A percentile compares a stretch with the other conserved stretches of the same genome.
Conservation (phyloP, 2,113 vertebrate species). For the Aythya baeri region DNA sequence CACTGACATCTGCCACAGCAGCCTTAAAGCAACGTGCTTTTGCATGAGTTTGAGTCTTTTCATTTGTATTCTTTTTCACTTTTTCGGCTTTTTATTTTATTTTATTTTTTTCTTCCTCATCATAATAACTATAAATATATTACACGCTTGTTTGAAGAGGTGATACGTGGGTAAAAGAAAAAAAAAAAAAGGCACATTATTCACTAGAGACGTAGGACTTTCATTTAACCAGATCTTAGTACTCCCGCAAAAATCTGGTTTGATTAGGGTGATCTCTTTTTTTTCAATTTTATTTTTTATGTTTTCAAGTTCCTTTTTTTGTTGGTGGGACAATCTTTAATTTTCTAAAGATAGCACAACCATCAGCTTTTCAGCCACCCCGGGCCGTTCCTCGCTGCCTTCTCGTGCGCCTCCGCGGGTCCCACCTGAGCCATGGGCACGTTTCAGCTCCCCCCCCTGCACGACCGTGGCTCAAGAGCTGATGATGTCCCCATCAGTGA, state of each 20-base stretch:
- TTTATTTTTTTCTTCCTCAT: neutral
- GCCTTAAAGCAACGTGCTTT: constrained; percentile 39
- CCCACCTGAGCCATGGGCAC: too few species aligned
- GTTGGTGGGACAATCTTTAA: constrained; percentile 78
- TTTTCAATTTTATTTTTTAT: neutral
- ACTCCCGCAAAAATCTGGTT: neutral
- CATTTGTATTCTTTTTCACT: neutral
- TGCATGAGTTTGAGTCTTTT: constrained; percentile 32
- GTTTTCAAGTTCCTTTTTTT: neutral
- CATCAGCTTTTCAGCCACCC: constrained; percentile 49
- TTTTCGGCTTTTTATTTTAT: neutral
- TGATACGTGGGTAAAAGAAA: neutral
- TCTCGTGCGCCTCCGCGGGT: neutral
- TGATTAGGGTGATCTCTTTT: constrained; percentile 14
- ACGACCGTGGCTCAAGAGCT: neutral
- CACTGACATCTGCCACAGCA: neutral
- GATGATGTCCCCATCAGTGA: constrained; percentile 7
- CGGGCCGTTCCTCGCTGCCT: neutral
- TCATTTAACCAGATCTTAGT: neutral
- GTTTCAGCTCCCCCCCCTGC: too few species aligned
- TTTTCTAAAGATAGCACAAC: constrained; percentile 78
- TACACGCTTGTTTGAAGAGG: neutral
- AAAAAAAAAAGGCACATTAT: neutral
- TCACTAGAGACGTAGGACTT: neutral
- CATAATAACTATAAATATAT: neutral